Evolutionary conservation across 2,113 vertebrate species (phyloP), one percentile per base, ranked within the genome.

Genomic region (Gnathonemus longibarbis): DNA sequence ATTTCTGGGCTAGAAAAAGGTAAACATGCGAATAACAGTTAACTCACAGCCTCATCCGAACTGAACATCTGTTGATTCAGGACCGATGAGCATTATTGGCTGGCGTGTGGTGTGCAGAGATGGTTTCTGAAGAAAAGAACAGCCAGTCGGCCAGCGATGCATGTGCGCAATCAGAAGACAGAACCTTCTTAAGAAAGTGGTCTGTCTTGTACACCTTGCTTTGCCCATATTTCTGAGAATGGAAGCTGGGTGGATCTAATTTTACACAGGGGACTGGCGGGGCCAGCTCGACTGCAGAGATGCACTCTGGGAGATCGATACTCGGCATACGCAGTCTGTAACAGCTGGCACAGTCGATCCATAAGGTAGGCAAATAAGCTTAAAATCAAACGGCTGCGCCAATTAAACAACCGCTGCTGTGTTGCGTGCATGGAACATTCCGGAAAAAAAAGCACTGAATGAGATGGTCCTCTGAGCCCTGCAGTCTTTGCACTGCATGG

Each of bases 341-440:
- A 90, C 94, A 92, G 90, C 91, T 93, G 92, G 92, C 91, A 93
- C 92, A 91, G 88, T 89, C 92, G 91, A 90, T 94, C 53, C 53
- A 89, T 89, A 92, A 90, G 90, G 92, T 91, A 89, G 86, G 91
- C 85, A 89, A 91, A 91, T 90, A 93, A 91, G 94, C 92, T 93
- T 91, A 93, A 94, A 92, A 93, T 91, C 90, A 93, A 90, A 94
- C 91, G 92, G 94, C 90, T 88, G 92, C 90, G 92, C 89, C 88
- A 93, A 92, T 93, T 92, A 92, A 92, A 92, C 92, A 93, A 89
- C 56, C 84, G 74, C 49, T 27, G 24, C 84, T 27, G 46, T n/a
- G 48, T 35, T n/a, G 45, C 48, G 35, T 19, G 74, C 74, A 42
- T 17, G 15, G 15, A 80, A 42, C 74, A 80, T 31, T 31, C 62